Conservation (phyloP, 1,140 invertebrate species). For the Halictus rubicundus region DNA sequence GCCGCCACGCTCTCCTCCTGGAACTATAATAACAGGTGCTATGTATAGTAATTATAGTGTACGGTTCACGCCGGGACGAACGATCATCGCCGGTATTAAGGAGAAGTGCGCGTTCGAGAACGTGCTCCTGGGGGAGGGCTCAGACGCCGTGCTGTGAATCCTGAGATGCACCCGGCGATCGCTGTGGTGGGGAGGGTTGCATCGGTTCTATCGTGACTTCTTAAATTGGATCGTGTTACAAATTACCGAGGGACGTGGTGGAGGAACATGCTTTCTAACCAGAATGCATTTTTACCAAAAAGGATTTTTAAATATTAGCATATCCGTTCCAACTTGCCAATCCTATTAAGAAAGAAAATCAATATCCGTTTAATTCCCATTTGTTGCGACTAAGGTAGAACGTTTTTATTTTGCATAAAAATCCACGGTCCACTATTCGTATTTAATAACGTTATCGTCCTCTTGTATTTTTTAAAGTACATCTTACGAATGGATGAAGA, state of each 20-base stretch:
- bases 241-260: neutral
- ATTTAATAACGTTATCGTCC: no score
- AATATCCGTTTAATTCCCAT: no score
- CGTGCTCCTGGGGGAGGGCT: neutral
- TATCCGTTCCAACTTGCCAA: no score
- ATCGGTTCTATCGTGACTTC: neutral
- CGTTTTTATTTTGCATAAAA: no score
- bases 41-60: slow-evolving; percentile 52
- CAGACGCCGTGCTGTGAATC: neutral
- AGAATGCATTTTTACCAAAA: no score
- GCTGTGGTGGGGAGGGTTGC: neutral
- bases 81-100: slow-evolving; percentile 10
- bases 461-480: no score
- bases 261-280: no score
- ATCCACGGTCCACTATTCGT: no score
- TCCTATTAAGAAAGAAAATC: no score
- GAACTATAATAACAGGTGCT: slow-evolving; percentile 60
- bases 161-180: neutral
- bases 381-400: no score
- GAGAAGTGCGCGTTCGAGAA: neutral
- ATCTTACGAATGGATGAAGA: no score
- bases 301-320: no score
- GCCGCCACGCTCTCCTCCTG: slow-evolving; percentile 35
- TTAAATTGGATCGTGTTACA: neutral
- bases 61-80: neutral